Evolutionary conservation across 2,888 invertebrate genomes (phyloP).

Genomic region (Platynereis dumerilii): DNA sequence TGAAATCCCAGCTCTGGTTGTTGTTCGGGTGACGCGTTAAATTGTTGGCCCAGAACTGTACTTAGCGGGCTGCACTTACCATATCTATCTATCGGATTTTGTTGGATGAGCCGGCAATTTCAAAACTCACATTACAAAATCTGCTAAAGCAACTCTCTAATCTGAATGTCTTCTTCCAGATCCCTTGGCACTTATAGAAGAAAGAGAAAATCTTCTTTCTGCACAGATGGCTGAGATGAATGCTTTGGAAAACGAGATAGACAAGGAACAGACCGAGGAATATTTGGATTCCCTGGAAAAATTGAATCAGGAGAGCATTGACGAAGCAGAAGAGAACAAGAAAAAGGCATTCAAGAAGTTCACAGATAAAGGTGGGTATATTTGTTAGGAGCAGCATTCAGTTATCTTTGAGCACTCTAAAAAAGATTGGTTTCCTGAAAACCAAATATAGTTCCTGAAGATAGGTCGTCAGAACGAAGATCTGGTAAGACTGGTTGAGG

Average conservation of each 20-base stretch:
- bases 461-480: too few species aligned
- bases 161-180: too few species aligned
- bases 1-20: too few species aligned
- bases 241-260: conserved; percentile 52
- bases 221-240: conserved; percentile 47
- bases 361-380: conserved; percentile 18
- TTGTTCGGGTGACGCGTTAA: too few species aligned
- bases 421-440: background rate
- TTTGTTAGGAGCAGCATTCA: background rate
- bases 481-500: too few species aligned
- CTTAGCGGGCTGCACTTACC: too few species aligned
- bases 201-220: conserved; percentile 44
- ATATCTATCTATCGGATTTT: too few species aligned
- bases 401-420: background rate
- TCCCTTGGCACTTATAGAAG: conserved; percentile 46
- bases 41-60: too few species aligned
- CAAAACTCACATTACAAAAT: too few species aligned
- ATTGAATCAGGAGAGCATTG: conserved; percentile 41
- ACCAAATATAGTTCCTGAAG: too few species aligned
- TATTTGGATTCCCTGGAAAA: conserved; percentile 44
- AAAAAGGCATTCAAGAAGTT: conserved; percentile 18
- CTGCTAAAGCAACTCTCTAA: too few species aligned
- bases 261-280: conserved; percentile 49
- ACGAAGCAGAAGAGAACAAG: conserved; percentile 35
- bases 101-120: too few species aligned